Conservation (phyloP, 2,797 vertebrate species). For the Phataginus tetradactyla region DNA sequence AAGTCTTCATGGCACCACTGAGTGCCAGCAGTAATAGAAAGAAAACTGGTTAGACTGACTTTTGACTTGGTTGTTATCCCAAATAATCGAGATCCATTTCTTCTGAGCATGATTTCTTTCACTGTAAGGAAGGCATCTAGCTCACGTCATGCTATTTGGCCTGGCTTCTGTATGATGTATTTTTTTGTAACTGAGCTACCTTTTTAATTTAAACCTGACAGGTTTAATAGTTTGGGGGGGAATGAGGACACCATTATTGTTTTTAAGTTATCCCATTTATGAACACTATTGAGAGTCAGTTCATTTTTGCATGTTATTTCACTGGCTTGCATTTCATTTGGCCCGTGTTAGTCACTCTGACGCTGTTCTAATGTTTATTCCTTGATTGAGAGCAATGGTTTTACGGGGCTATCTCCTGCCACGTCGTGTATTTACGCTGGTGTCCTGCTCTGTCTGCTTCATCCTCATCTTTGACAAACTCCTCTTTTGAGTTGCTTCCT, state of each 20-base stretch:
- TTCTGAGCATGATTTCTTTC: background rate
- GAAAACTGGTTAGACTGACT: background rate
- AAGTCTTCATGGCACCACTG: background rate
- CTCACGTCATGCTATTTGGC: background rate
- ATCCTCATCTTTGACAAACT: background rate
- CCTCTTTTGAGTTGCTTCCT: slow-evolving; percentile 42
- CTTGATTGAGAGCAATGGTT: background rate
- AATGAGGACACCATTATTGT: background rate
- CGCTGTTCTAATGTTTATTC: background rate
- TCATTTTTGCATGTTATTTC: slow-evolving; percentile 31
- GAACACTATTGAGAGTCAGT: background rate
- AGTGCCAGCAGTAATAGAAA: background rate
- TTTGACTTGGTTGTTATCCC: background rate
- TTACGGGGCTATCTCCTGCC: slow-evolving; percentile 6
- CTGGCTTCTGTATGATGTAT: background rate
- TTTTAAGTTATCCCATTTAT: slow-evolving; percentile 32
- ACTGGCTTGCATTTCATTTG: slow-evolving; percentile 49
- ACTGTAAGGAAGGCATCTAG: too few species aligned
- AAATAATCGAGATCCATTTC: slow-evolving; percentile 13
- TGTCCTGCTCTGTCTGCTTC: background rate
- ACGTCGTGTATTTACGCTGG: background rate
- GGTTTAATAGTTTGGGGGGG: background rate
- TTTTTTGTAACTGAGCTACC: background rate
- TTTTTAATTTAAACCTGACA: background rate
- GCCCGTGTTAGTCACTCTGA: background rate